Conservation (phyloP, 2,888 invertebrate genomes). For the Atherix ibis region DNA sequence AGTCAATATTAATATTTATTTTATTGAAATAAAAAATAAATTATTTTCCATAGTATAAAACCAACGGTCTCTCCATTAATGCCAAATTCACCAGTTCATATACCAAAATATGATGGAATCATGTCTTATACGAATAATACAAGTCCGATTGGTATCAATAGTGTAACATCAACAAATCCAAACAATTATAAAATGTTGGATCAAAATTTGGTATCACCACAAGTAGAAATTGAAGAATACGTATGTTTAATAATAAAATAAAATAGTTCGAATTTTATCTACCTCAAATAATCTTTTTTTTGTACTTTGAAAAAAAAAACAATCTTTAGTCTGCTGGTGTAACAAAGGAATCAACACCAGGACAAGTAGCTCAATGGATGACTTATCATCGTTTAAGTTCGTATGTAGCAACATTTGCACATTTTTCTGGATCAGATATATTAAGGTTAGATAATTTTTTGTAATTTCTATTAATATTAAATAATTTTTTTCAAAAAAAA, state of each 20-base stretch:
- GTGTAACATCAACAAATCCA: slow-evolving; percentile 32
- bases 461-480: not conserved
- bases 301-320: not conserved
- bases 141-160: slow-evolving; percentile 31
- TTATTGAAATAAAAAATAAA: too few species aligned
- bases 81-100: slow-evolving; percentile 32
- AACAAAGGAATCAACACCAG: slow-evolving; percentile 48
- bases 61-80: slow-evolving; percentile 19
- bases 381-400: slow-evolving; percentile 59
- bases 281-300: not conserved
- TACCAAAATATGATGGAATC: slow-evolving; percentile 31
- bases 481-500: not conserved
- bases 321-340: slow-evolving; percentile 36
- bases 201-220: slow-evolving; percentile 29
- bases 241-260: slow-evolving; percentile 16
- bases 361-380: slow-evolving; percentile 68
- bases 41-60: slow-evolving; percentile 32
- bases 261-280: not conserved
- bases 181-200: slow-evolving; percentile 31
- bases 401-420: slow-evolving; percentile 60
- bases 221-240: slow-evolving; percentile 28
- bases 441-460: slow-evolving; percentile 38
- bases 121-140: slow-evolving; percentile 21
- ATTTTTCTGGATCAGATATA: slow-evolving; percentile 79
- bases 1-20: too few species aligned